phyloP scores from a whole-genome alignment of 2,797 vertebrate genomes.

The Mormyrops attenuatus region DNA sequence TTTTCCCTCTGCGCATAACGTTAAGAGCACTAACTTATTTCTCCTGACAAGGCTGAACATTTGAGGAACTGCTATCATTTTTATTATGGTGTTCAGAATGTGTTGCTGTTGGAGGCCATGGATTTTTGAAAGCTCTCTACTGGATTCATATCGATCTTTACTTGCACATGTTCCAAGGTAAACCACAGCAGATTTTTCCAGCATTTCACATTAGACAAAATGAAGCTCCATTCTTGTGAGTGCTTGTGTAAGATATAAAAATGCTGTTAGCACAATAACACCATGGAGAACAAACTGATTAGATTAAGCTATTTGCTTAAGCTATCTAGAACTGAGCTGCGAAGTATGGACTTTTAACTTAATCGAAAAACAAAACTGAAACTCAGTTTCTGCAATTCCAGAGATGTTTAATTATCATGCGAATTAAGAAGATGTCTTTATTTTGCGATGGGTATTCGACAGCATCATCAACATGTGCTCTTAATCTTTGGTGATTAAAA shows the following conservation, averaged over 20 bases:
- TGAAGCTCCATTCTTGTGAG: not conserved
- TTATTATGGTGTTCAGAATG: not conserved
- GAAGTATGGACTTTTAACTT: conserved; percentile 24
- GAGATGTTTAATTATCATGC: not conserved
- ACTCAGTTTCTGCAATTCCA: not conserved
- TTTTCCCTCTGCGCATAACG: not conserved
- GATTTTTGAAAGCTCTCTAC: conserved; percentile 13
- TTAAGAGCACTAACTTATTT: not conserved
- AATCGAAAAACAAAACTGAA: not conserved
- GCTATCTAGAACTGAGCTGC: not conserved
- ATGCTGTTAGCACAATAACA: conserved; percentile 38
- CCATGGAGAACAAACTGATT: conserved; percentile 37
- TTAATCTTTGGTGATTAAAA: not conserved
- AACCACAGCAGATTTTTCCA: conserved; percentile 18
- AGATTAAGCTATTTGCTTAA: conserved; percentile 35
- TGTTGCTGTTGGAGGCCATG: not conserved
- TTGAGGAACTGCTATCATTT: not conserved
- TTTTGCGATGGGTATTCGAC: not conserved
- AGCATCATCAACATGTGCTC: not conserved
- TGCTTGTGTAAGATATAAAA: conserved; percentile 45
- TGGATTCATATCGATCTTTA: not conserved
- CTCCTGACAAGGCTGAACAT: not conserved
- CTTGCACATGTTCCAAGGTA: not conserved
- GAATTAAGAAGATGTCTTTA: not conserved
- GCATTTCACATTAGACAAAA: not conserved